phyloP scores from a whole-genome alignment of 2,888 invertebrate genomes.

The Drosophila conformis region DNA sequence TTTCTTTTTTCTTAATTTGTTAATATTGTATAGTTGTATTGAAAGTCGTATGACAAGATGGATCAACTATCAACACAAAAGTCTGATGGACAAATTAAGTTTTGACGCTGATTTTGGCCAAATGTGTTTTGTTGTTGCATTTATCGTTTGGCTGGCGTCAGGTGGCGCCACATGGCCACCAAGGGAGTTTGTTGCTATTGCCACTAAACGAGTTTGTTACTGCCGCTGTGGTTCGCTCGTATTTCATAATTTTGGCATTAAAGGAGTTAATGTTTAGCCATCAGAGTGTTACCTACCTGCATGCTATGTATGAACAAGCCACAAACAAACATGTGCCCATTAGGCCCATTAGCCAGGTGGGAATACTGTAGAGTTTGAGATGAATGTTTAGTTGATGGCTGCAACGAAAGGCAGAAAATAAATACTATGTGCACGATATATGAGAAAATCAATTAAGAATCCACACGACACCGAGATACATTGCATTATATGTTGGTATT shows the following conservation, averaged over 20 bases:
- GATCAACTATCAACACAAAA: conserved; percentile 14
- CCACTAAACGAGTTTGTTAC: conserved; percentile 20
- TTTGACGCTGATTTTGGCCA: conserved; percentile 13
- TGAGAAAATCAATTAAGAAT: background rate
- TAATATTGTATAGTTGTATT: conserved; percentile 15
- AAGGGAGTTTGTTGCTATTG: conserved; percentile 13
- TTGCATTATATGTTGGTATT: background rate
- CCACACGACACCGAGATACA: background rate
- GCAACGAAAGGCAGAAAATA: background rate
- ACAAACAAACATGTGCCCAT: background rate
- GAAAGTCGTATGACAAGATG: conserved; percentile 58
- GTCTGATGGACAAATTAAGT: conserved; percentile 35
- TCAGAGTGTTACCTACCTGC: background rate
- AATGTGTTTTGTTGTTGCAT: conserved; percentile 13
- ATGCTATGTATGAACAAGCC: background rate
- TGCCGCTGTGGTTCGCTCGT: conserved; percentile 6
- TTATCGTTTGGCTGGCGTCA: conserved; percentile 12
- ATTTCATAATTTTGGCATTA: background rate
- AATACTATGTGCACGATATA: background rate
- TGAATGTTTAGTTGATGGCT: background rate
- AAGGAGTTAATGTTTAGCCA: background rate
- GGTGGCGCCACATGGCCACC: conserved; percentile 24
- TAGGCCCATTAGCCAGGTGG: conserved; percentile 6
- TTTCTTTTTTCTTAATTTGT: conserved; percentile 1
- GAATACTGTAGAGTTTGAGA: background rate